Percentiles rank a stretch among this genome's conserved stretches.
Conservation (phyloP, 1,140 invertebrate genomes). For the Colletes latitarsis region DNA sequence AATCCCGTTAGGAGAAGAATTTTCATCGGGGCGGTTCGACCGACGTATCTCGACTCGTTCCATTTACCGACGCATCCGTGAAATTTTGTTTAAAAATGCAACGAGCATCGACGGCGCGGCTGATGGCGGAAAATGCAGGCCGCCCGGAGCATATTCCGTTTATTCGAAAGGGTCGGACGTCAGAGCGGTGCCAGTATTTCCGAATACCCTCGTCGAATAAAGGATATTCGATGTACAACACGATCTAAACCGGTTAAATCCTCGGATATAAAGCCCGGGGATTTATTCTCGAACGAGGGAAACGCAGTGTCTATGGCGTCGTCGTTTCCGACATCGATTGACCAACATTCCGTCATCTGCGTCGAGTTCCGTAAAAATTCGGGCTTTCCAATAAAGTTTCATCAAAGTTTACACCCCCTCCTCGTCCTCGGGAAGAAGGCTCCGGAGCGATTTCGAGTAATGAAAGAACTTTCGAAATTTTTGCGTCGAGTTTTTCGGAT, state of each 20-base stretch:
- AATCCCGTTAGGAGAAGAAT: too few relatives aligned
- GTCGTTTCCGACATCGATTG: constrained; percentile 8
- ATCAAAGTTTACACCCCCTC: neutral
- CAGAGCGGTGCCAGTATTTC: neutral
- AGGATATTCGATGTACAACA: neutral
- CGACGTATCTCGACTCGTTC: too few relatives aligned
- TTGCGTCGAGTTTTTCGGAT: neutral
- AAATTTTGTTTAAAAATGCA: neutral
- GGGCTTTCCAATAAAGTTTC: neutral
- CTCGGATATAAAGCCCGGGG: neutral
- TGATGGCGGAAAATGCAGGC: too few relatives aligned
- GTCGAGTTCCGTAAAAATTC: neutral
- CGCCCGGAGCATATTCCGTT: too few relatives aligned
- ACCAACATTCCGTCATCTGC: neutral
- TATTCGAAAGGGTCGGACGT: neutral
- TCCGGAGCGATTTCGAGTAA: neutral
- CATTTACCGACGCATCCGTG: too few relatives aligned
- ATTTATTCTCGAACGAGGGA: neutral
- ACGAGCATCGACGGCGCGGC: too few relatives aligned
- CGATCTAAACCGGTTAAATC: neutral
- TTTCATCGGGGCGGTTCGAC: too few relatives aligned
- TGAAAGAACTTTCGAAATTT: constrained; percentile 30
- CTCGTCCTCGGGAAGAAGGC: too few relatives aligned
- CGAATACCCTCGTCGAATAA: neutral
- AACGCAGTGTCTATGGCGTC: neutral